phyloP scores from a whole-genome alignment of 2,113 vertebrate species.

The Leptodactylus fuscus region DNA sequence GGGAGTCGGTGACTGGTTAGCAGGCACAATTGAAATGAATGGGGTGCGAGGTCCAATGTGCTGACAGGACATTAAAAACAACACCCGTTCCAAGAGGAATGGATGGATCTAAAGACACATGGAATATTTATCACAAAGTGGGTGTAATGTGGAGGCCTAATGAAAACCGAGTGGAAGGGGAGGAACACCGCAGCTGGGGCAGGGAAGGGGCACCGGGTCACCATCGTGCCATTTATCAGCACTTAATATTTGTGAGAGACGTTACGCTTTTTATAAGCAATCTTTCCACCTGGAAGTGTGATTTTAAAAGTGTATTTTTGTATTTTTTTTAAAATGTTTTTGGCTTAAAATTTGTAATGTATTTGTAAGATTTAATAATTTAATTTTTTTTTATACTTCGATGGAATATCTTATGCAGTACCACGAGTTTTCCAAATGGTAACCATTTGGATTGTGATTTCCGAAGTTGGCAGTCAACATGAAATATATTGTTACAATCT shows the following conservation, averaged over 20 bases:
- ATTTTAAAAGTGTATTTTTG: too few relatives aligned
- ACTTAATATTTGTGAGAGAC: constrained; percentile 6
- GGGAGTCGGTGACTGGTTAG: constrained; percentile 87
- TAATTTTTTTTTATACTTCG: too few relatives aligned
- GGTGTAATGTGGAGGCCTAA: constrained; percentile 40
- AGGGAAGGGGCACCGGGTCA: constrained; percentile 34
- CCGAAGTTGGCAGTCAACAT: too few relatives aligned
- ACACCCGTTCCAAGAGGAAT: constrained; percentile 87
- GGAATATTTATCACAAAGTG: constrained; percentile 82
- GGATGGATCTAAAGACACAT: constrained; percentile 92
- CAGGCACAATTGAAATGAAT: constrained; percentile 89
- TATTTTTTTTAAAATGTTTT: too few relatives aligned
- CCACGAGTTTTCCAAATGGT: too few relatives aligned
- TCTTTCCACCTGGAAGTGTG: neutral
- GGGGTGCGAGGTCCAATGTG: constrained; percentile 80
- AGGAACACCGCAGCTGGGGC: constrained; percentile 27
- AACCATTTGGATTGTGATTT: too few relatives aligned
- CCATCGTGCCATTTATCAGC: constrained; percentile 10
- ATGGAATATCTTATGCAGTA: too few relatives aligned
- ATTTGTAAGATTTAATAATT: too few relatives aligned
- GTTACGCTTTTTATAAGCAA: neutral
- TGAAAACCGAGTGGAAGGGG: constrained; percentile 32
- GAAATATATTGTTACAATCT: neutral
- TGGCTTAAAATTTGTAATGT: too few relatives aligned
- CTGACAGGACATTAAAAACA: constrained; percentile 86